Evolutionary conservation across 2,888 invertebrate genomes (phyloP).

Genomic region (Xestia sexstrigata): DNA sequence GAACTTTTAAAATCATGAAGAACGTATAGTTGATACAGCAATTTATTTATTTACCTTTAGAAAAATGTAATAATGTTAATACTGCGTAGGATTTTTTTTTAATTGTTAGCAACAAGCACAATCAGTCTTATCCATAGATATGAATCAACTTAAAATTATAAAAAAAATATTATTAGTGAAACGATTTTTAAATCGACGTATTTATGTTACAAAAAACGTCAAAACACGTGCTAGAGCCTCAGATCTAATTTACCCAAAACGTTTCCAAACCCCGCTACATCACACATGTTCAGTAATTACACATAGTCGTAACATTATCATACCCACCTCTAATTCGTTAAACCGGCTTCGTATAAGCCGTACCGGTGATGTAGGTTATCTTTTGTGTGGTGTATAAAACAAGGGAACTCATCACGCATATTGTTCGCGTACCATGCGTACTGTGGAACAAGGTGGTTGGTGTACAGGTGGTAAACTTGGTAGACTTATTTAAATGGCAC

Average conservation of each 20-base stretch:
- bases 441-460: neutral
- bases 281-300: neutral
- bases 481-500: neutral
- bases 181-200: no score
- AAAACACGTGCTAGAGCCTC: no score
- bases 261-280: neutral
- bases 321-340: slow-evolving; percentile 36
- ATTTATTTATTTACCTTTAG: neutral
- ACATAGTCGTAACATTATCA: neutral
- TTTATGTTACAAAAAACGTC: no score
- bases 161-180: no score
- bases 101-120: no score
- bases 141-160: no score
- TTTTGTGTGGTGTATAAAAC: slow-evolving; percentile 63
- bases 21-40: neutral
- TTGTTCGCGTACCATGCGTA: slow-evolving; percentile 51
- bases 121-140: no score
- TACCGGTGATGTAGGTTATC: slow-evolving; percentile 53
- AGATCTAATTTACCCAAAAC: neutral
- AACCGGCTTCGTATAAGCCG: slow-evolving; percentile 40
- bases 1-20: neutral
- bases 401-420: slow-evolving; percentile 68
- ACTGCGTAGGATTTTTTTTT: no score
- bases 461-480: neutral
- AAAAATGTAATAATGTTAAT: no score